phyloP scores from a whole-genome alignment of 2,888 invertebrate species.

The Euclidia mi region DNA sequence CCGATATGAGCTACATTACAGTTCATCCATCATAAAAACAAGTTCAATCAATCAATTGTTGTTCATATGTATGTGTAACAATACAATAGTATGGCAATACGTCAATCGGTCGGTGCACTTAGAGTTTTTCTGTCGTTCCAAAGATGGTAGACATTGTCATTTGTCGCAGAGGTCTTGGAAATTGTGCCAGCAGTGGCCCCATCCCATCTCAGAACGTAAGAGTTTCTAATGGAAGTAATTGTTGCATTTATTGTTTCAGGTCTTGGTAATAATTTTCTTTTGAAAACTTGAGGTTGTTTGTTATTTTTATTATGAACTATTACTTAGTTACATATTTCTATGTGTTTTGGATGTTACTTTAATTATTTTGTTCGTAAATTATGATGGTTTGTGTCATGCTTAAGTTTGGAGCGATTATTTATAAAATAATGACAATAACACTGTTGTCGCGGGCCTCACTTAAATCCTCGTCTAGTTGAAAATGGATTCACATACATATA shows the following conservation, averaged over 20 bases:
- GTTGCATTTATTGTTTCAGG: not conserved
- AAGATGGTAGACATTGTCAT: constrained; percentile 6
- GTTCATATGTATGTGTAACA: constrained; percentile 19
- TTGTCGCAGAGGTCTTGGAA: constrained; percentile 1
- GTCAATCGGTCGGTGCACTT: constrained; percentile 5
- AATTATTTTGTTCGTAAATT: no score
- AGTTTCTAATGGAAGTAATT: not conserved
- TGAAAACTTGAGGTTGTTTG: not conserved
- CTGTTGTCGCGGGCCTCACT: no score
- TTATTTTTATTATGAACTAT: no score
- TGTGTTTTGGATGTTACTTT: no score
- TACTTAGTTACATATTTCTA: no score
- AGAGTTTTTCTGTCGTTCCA: constrained; percentile 13
- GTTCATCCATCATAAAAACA: not conserved
- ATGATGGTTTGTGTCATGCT: no score
- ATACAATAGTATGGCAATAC: constrained; percentile 22
- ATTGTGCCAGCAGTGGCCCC: constrained; percentile 7
- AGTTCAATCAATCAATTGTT: no score
- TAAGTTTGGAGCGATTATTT: no score
- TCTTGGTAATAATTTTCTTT: not conserved
- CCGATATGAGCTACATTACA: no score
- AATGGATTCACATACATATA: no score
- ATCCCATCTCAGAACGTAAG: not conserved
- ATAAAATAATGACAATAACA: no score
- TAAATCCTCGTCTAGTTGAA: no score